Evolutionary conservation across 2,113 vertebrate genomes (phyloP), one percentile per base, ranked within the genome.

Genomic region (Emydocephalus ijimae): DNA sequence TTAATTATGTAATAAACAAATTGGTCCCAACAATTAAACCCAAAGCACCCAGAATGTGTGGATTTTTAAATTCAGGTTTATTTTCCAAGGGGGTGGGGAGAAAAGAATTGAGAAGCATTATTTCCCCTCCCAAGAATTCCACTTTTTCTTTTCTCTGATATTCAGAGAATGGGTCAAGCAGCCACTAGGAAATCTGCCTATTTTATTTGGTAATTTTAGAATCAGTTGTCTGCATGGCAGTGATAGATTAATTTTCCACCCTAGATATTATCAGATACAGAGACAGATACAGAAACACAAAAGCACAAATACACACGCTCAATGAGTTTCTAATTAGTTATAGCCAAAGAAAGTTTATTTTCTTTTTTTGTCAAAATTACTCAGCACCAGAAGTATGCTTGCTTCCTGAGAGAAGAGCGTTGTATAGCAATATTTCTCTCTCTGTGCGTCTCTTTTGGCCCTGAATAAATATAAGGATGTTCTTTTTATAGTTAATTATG

Each of bases 21-120:
- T 98, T 96, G 96, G 98, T 97, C 97, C 95, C 98, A 97, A 98
- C 97, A 97, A 97, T 98, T 97, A 98, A 98, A 98, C 97, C 97
- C 96, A 94, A 96, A 97, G 97, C 97, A 97, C 97, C 96, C 93
- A 97, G 96, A 96, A 97, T 97, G 97, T 97, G 45, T 45, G 97
- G 97, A 97, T 97, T 50, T 92, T 50, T 97, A 97, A 97, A 57
- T 57, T 23, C 97, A 96, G 96, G 96, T 97, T 92, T 48, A 94
- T 95, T 93, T 93, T 92, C 94, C 95, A 94, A 93, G 95, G 48
- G 48, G 48, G 88, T 96, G 48, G 90, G 89, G 61, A 59, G 94
- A 34, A 57, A 43, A 90, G 14, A 97, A 95, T 95, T 95, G 94
- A 39, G 34, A 85, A 18, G 26, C 34, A 29, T 85, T 56, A 20